phyloP scores from a whole-genome alignment of 53 echinoderm and acorn worm genomes.

The Stichopus horrens region DNA sequence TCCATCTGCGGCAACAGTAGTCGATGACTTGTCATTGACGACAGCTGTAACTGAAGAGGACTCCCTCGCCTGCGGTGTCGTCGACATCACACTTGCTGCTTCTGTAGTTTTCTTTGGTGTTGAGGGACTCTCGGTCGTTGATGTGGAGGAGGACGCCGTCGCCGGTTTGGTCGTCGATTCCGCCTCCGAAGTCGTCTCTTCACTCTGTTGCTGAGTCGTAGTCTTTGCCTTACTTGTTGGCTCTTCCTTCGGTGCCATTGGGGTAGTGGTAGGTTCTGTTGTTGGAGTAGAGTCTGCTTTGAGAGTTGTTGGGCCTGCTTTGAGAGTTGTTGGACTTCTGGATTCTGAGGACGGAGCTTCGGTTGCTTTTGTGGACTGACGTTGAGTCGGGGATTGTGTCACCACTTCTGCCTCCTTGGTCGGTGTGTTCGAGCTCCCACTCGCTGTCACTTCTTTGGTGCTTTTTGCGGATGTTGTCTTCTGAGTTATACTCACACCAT shows the following conservation, averaged over 20 bases:
- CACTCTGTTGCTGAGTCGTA: background rate
- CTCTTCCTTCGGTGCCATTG: background rate
- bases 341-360: too few species aligned
- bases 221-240: slow-evolving; percentile 5
- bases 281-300: background rate
- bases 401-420: background rate
- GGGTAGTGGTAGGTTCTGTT: background rate
- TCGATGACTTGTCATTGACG: background rate
- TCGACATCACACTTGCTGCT: background rate
- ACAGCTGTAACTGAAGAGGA: background rate
- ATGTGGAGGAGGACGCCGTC: background rate
- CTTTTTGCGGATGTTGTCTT: background rate
- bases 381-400: background rate
- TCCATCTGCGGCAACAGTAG: too few species aligned
- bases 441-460: background rate
- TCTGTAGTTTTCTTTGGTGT: background rate
- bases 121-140: background rate
- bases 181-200: background rate
- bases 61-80: background rate
- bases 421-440: background rate
- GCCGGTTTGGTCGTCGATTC: background rate
- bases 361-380: too few species aligned
- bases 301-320: background rate
- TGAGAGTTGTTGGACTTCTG: too few species aligned
- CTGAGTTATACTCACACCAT: background rate